These are phyloP conservation scores for Eptatretus atami DNA, from an alignment of 2,797 vertebrate species.

Conservation along the genomic window DNA sequence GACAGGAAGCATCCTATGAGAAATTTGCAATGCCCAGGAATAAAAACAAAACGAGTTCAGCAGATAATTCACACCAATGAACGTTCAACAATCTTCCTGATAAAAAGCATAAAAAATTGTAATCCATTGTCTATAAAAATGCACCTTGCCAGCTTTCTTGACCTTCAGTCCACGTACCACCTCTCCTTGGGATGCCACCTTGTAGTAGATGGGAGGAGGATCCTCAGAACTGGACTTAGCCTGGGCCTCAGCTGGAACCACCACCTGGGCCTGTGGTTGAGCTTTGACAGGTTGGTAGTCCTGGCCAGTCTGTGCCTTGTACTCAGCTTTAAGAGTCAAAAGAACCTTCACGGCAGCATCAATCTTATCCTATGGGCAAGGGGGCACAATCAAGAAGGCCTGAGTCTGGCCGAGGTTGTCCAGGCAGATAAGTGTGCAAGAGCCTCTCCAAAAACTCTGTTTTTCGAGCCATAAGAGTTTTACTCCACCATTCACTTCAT, in stretches of 20 bases:
- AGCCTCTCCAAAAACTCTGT: too few relatives aligned
- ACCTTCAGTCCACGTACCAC: constrained; percentile 42
- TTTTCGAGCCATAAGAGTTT: too few relatives aligned
- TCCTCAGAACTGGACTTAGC: constrained; percentile 8
- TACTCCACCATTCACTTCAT: too few relatives aligned
- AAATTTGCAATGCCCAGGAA: too few relatives aligned
- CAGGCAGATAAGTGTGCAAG: too few relatives aligned
- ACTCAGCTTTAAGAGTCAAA: constrained; percentile 30
- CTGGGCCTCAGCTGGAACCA: not conserved
- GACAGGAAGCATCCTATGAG: too few relatives aligned
- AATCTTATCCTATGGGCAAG: constrained; percentile 19
- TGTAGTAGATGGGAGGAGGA: constrained; percentile 11
- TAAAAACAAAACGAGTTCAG: too few relatives aligned
- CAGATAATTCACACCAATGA: too few relatives aligned
- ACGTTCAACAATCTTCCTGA: too few relatives aligned
- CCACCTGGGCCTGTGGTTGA: not conserved
- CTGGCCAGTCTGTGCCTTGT: constrained; percentile 39
- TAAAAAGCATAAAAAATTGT: too few relatives aligned
- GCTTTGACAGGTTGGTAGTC: constrained; percentile 21
- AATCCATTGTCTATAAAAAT: not conserved
- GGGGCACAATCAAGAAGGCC: not conserved
- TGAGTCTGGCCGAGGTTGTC: too few relatives aligned
- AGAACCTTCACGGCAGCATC: constrained; percentile 47
- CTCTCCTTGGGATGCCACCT: constrained; percentile 45
- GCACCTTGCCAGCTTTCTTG: constrained; percentile 46